phyloP scores from a whole-genome alignment of 2,797 vertebrate species.

The Hyperoplus lanceolatus region DNA sequence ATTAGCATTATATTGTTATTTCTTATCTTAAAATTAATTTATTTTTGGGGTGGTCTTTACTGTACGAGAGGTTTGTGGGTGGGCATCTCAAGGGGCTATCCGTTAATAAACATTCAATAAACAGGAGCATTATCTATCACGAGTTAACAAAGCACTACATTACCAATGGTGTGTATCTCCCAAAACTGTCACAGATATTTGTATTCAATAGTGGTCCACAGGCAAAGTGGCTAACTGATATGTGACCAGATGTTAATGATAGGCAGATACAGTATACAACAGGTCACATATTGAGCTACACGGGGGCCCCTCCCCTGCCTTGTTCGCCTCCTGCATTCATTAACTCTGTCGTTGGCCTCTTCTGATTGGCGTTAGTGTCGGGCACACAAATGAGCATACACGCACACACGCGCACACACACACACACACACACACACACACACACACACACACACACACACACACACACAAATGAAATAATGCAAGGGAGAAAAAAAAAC shows the following conservation, averaged over 20 bases:
- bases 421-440: constrained; percentile 4
- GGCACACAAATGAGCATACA: constrained; percentile 33
- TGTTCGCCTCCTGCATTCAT: constrained; percentile 65
- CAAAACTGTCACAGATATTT: constrained; percentile 43
- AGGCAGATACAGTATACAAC: constrained; percentile 75
- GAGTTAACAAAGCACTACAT: constrained; percentile 31
- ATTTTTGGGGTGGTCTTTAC: no score
- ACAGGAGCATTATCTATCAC: constrained; percentile 20
- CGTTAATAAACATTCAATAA: constrained; percentile 9
- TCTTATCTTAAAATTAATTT: no score
- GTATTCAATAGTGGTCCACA: constrained; percentile 33
- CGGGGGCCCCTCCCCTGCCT: constrained; percentile 16
- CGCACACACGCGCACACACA: background rate
- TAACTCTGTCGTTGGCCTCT: constrained; percentile 60
- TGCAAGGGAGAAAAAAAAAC: constrained; percentile 63
- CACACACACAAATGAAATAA: constrained; percentile 79
- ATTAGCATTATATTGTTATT: no score
- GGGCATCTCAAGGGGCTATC: no score
- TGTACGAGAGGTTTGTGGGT: no score
- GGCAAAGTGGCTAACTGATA: constrained; percentile 65
- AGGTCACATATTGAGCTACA: constrained; percentile 74
- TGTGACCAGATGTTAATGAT: constrained; percentile 74
- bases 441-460: constrained; percentile 38
- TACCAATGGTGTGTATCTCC: constrained; percentile 22
- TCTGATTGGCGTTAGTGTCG: constrained; percentile 69